Evolutionary conservation across 2,888 invertebrate species (phyloP).

Genomic region (Notodonta ziczac): DNA sequence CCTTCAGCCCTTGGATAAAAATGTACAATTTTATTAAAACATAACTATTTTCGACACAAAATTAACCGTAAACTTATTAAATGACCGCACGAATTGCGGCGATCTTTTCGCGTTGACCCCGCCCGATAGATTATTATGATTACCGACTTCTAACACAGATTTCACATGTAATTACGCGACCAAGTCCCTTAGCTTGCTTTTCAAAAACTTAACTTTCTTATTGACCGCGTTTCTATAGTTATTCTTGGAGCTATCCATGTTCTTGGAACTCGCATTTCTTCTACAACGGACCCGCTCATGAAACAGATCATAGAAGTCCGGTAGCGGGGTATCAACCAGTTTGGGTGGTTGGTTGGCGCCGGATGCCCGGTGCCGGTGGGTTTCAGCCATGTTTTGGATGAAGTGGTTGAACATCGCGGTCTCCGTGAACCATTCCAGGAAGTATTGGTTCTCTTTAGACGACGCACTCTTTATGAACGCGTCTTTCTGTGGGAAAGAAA

Average conservation of each 20-base stretch:
- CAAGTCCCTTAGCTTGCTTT: conserved; percentile 72
- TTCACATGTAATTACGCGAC: conserved; percentile 52
- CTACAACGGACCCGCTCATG: conserved; percentile 60
- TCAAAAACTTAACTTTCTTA: conserved; percentile 69
- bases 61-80: too few species aligned
- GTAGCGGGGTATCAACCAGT: conserved; percentile 70
- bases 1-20: too few species aligned
- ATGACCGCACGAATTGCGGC: too few species aligned
- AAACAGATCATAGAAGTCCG: conserved; percentile 74
- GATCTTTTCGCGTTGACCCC: too few species aligned
- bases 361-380: conserved; percentile 19
- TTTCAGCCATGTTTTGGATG: conserved; percentile 80
- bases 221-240: conserved; percentile 76
- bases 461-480: conserved; percentile 87
- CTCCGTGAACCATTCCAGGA: conserved; percentile 94
- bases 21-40: too few species aligned
- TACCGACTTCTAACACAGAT: too few species aligned
- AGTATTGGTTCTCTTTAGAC: conserved; percentile 88
- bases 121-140: too few species aligned
- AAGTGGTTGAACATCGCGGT: conserved; percentile 94
- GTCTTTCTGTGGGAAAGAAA: conserved; percentile 86
- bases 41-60: too few species aligned
- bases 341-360: conserved; percentile 16
- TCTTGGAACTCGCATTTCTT: conserved; percentile 41
- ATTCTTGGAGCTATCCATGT: conserved; percentile 50